phyloP scores from a whole-genome alignment of 1,140 invertebrate genomes.

The Drosophila rufa region DNA sequence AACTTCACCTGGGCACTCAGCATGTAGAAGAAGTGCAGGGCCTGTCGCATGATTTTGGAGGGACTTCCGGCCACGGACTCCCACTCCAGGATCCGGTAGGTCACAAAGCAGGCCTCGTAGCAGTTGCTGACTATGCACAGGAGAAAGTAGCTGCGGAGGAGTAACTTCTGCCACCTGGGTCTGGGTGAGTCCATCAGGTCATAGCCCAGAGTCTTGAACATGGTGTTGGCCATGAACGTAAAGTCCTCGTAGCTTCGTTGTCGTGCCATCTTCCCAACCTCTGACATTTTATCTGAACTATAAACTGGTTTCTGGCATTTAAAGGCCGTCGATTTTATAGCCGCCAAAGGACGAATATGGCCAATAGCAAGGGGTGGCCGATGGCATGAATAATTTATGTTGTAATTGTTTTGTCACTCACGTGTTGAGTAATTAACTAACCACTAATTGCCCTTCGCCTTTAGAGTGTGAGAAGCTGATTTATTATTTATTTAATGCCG shows the following conservation, averaged over 20 bases:
- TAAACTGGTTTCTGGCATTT: slow-evolving; percentile 20
- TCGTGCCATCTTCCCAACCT: not conserved
- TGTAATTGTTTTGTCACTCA: slow-evolving; percentile 35
- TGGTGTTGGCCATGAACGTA: slow-evolving; percentile 42
- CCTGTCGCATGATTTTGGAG: slow-evolving; percentile 42
- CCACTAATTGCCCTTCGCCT: not conserved
- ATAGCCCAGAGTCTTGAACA: slow-evolving; percentile 52
- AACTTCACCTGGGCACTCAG: slow-evolving; percentile 49
- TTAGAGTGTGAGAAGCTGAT: slow-evolving; percentile 1
- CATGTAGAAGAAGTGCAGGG: slow-evolving; percentile 38
- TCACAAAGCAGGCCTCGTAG: slow-evolving; percentile 38
- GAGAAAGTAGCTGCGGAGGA: slow-evolving; percentile 21
- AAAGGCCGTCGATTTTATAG: slow-evolving; percentile 32
- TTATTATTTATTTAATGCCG: slow-evolving; percentile 14
- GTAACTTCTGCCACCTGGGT: slow-evolving; percentile 22
- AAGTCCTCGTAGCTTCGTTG: slow-evolving; percentile 52
- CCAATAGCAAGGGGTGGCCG: not conserved
- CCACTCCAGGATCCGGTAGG: slow-evolving; percentile 41
- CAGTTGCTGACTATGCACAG: slow-evolving; percentile 33
- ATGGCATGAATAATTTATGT: slow-evolving; percentile 23
- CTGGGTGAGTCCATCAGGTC: slow-evolving; percentile 46
- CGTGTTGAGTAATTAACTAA: slow-evolving; percentile 11
- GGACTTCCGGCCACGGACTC: slow-evolving; percentile 37
- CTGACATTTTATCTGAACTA: slow-evolving; percentile 12
- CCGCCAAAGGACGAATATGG: not conserved